Evolutionary conservation across 1,140 invertebrate genomes (phyloP).

Genomic region (Chrysomallon squamiferum): DNA sequence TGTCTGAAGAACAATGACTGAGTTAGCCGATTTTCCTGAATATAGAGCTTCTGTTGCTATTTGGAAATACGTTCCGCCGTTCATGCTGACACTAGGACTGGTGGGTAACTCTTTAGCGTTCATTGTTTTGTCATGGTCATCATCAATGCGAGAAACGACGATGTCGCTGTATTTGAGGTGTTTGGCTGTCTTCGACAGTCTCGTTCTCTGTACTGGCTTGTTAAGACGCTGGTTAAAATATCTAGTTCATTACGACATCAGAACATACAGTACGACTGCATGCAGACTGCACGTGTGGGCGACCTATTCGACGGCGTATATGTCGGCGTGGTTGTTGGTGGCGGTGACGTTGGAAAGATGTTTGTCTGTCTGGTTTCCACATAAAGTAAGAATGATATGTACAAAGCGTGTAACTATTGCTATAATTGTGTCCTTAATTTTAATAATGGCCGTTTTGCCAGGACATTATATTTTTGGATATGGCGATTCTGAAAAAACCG

Average conservation of each 20-base stretch:
- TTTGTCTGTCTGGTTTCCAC: slow-evolving; percentile 36
- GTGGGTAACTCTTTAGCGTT: slow-evolving; percentile 29
- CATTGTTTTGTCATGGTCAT: slow-evolving; percentile 15
- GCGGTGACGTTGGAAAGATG: slow-evolving; percentile 41
- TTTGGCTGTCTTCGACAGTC: slow-evolving; percentile 34
- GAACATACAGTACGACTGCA: slow-evolving; percentile 14
- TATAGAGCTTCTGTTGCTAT: too few species aligned
- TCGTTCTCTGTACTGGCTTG: slow-evolving; percentile 35
- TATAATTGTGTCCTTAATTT: slow-evolving; percentile 19
- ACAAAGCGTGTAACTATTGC: slow-evolving; percentile 16
- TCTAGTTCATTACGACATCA: slow-evolving; percentile 32
- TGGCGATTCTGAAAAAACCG: too few species aligned
- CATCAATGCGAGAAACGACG: slow-evolving; percentile 11
- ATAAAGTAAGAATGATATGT: slow-evolving; percentile 22
- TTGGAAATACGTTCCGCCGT: slow-evolving; percentile 23
- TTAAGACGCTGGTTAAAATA: slow-evolving; percentile 32
- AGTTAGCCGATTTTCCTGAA: too few species aligned
- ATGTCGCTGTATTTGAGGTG: slow-evolving; percentile 21
- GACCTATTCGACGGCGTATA: slow-evolving; percentile 41
- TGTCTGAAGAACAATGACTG: too few species aligned
- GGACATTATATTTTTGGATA: slow-evolving; percentile 43
- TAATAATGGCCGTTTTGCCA: slow-evolving; percentile 25
- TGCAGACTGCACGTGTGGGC: slow-evolving; percentile 45
- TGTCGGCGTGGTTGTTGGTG: slow-evolving; percentile 52
- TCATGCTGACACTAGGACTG: slow-evolving; percentile 27